Base-by-base conservation (phyloP, 53 echinoderm and acorn worm genomes). In the Temnopleurus reevesii region DNA sequence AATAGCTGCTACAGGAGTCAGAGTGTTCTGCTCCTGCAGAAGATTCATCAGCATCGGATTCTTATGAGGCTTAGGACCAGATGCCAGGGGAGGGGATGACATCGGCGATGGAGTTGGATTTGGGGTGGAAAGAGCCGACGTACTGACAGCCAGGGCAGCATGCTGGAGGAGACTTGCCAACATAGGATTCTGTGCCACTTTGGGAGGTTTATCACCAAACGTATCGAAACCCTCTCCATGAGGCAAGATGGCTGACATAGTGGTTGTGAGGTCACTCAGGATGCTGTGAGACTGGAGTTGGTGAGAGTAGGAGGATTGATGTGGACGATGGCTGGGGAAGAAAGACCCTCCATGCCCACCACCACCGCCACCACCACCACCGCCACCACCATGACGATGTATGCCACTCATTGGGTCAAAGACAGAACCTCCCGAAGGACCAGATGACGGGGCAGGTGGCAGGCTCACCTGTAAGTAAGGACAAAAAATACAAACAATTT, bases 1-100 rank as follows among this genome's bases (percentile, higher is more conserved):
- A 45, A 64, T 77, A 9, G 77, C 86, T 23, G 77, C 89, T 29
- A 57, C 76, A 9, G 91, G 89, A 34, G 84, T 83, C 21, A 91
- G 86, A 56, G 93, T 64, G 38, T 92, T 91, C 23, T 92, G 99
- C 46, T 96, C 96, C 61, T 96, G 99, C 41, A 99, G 91, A 2
- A 99, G 91, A 81, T 91, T 93, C 91, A 96, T 96, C 58, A 99
- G 87, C 99, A 99, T 99, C 12, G 99, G 98, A 56, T 94, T 93
- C 80, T 93, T 93, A 54, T 89, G 77, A 34, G 83, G 71, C 59
- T 79, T 89, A 27, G 93, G 88, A 29, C 56, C 76, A 3, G 49
- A 79, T 45, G 84, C 51, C 5, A 76, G 33, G 0, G 89, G 71
- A 49, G 87, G 77, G 3, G 81, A 45, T 10, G 82, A n/a, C 38